A percentile compares a stretch with the other conserved stretches of the same genome.
Conservation (phyloP, 35 echinoderm and acorn worm genomes). For the Apostichopus californicus region DNA sequence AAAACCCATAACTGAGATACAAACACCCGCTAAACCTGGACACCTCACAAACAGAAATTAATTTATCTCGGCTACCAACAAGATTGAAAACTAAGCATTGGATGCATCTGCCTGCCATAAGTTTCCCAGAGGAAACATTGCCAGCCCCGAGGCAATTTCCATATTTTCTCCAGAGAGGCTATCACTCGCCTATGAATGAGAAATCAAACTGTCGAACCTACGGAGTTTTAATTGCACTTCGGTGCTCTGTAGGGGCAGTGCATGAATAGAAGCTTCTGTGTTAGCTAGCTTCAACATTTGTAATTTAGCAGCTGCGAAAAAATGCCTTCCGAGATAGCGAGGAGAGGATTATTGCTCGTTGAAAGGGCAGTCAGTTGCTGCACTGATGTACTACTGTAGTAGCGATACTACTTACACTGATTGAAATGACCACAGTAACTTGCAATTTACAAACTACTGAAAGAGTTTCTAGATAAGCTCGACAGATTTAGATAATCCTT, state of each 20-base stretch:
- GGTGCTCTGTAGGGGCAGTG: neutral
- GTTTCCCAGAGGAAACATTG: constrained; percentile 1
- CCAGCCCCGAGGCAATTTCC: constrained; percentile 39
- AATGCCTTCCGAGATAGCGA: neutral
- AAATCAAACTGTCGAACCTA: constrained; percentile 17
- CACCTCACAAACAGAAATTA: neutral
- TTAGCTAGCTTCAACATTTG: neutral
- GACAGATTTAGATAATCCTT: too few species aligned
- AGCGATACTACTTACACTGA: too few species aligned
- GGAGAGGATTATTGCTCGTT: too few species aligned
- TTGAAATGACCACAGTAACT: too few species aligned
- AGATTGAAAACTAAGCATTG: constrained; percentile 28
- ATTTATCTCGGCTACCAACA: constrained; percentile 18
- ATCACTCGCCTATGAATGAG: neutral
- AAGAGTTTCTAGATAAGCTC: too few species aligned
- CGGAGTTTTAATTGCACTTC: neutral
- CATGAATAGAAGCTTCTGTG: neutral
- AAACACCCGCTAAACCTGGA: constrained; percentile 16
- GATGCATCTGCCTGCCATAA: constrained; percentile 19
- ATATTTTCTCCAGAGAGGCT: constrained; percentile 6
- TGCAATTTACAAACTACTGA: too few species aligned
- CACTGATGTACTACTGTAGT: too few species aligned
- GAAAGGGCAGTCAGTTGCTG: too few species aligned
- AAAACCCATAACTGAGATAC: neutral
- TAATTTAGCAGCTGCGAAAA: neutral